These are phyloP conservation scores for Hydractinia symbiolongicarpus DNA, from an alignment of 30 jellyfish, hydroid and myxozoan genomes.

Conservation along the genomic window DNA sequence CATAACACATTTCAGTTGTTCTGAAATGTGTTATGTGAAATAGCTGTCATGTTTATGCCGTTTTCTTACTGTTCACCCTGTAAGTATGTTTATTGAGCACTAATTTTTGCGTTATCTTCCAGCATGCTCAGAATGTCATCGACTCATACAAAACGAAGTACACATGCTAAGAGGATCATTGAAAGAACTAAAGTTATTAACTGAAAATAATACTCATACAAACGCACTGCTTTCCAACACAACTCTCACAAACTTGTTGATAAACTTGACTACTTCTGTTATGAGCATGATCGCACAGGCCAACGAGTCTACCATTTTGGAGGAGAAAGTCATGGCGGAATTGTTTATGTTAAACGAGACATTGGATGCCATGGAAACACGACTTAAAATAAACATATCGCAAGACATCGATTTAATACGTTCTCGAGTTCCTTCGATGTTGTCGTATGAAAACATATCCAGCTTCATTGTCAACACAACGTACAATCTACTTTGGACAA, in stretches of 20 bases:
- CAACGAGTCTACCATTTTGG: neutral
- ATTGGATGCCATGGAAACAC: neutral
- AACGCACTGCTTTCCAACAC: neutral
- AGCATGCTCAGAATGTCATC: slow-evolving; percentile 73
- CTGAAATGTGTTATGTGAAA: no score
- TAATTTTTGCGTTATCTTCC: neutral
- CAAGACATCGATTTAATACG: neutral
- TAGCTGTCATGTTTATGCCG: no score
- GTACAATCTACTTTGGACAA: neutral
- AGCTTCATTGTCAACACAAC: neutral
- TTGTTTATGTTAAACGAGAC: slow-evolving; percentile 17
- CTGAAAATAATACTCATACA: neutral
- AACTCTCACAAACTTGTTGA: neutral
- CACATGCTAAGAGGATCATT: slow-evolving; percentile 42
- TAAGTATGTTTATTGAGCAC: no score
- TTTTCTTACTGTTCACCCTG: no score
- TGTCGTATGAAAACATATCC: slow-evolving; percentile 7
- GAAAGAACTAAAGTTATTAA: neutral
- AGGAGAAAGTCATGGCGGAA: neutral
- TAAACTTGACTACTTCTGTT: slow-evolving; percentile 5
- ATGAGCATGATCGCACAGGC: neutral
- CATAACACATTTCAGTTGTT: no score
- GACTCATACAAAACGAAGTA: slow-evolving; percentile 67
- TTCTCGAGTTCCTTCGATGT: neutral
- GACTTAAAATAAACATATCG: neutral